Evolutionary conservation across 2,888 invertebrate genomes (phyloP), one percentile per base, ranked within the genome.

Genomic region (Melanophora roralis): DNA sequence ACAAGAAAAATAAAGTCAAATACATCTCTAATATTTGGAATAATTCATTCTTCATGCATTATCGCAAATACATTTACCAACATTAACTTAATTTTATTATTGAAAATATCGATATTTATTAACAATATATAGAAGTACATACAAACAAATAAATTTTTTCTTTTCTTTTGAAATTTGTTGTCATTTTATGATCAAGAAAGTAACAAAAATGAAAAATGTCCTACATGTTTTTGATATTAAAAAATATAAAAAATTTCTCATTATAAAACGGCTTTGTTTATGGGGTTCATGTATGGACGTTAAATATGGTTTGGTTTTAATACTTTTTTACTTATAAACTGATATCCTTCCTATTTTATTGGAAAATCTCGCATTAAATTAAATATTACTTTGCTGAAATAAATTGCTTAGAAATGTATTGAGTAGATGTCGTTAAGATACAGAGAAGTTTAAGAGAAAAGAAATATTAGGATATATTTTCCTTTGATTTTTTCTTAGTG

Each of bases 41-140:
- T 86, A 55, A 57, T 76, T 69, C 76, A 69, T 71, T 71, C 85
- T 85, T 85, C 81, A 85, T 85, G 85, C 87, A 87, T 87, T 86
- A 87, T 87, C 87, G 86, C 87, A 87, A 86, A 87, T 86, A 86
- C 86, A 85, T 87, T 87, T 86, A 85, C 84, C 84, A 85, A 87
- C 86, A 86, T 86, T 86, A 85, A 85, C 75, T 81, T 81, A 81
- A 81, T 80, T 82, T 82, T 81, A 82, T 82, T 80, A 76, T 64
- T 51, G 68, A 80, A 76, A 76, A 76, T 80, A 80, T 80, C 72
- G 80, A 51, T 69, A 55, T 62, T 76, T 74, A 16, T 43, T 55
- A 53, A n/a, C 14, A 38, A 62, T 19, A 23, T 34, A 34, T 40
- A 5, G n/a, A n/a, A n/a, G n/a, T n/a, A n/a, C n/a, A n/a, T n/a